These are phyloP conservation scores for Lasiurus cinereus DNA, from an alignment of 2,113 vertebrate species.

Conservation along the genomic window DNA sequence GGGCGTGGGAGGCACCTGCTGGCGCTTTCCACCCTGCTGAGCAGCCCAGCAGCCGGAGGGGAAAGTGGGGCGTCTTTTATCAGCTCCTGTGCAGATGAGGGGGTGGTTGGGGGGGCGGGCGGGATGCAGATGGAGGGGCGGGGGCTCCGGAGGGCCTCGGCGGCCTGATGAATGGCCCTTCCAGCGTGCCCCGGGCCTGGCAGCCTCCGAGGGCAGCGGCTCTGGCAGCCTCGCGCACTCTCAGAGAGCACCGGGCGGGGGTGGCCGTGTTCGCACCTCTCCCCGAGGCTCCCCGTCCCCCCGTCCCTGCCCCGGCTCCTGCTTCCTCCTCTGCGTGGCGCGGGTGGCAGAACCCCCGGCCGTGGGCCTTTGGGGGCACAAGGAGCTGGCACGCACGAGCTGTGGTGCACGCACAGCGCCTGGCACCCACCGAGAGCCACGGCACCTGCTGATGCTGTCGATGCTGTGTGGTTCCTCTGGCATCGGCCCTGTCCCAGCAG, in stretches of 20 bases:
- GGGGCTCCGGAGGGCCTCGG: not conserved
- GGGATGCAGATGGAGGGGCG: not conserved
- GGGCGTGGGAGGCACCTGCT: not conserved
- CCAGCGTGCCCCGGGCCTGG: not conserved
- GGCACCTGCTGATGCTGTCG: accelerated
- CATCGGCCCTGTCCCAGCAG: accelerated
- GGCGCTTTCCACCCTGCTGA: not conserved
- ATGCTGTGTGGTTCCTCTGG: accelerated
- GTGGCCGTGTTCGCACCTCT: not conserved
- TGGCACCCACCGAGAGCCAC: not conserved
- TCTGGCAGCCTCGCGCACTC: not conserved
- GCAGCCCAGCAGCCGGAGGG: not conserved
- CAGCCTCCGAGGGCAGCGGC: not conserved
- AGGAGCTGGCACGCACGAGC: not conserved
- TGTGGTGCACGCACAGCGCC: not conserved
- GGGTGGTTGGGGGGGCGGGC: not conserved
- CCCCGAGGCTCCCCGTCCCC: not conserved
- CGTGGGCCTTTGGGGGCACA: accelerated
- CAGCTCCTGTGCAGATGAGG: not conserved
- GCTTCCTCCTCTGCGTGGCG: not conserved
- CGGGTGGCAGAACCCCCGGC: not conserved
- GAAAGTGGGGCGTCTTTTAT: not conserved
- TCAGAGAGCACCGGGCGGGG: too few relatives aligned
- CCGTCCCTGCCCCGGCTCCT: not conserved
- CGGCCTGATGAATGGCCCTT: not conserved